Evolutionary conservation across 2,888 invertebrate species (phyloP).

Genomic region (Agonopterix alstromeriana): DNA sequence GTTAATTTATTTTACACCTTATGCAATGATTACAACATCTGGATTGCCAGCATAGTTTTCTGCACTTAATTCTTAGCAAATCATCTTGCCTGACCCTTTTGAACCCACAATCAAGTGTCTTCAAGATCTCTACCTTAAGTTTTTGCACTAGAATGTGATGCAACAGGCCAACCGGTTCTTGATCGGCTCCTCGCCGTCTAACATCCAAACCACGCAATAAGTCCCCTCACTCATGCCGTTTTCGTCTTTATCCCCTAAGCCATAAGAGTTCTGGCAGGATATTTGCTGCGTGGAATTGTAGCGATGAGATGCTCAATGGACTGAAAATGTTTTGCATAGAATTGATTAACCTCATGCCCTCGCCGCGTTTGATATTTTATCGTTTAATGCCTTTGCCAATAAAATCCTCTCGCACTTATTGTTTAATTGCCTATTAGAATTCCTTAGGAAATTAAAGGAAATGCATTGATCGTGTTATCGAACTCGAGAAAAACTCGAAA

Average conservation of each 20-base stretch:
- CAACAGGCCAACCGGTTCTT: constrained; percentile 60
- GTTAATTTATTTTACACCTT: too few relatives aligned
- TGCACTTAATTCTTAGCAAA: too few relatives aligned
- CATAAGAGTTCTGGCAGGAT: too few relatives aligned
- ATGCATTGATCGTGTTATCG: too few relatives aligned
- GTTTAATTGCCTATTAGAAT: neutral
- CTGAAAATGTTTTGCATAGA: constrained; percentile 47
- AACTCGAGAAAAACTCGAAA: too few relatives aligned
- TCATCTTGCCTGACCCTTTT: too few relatives aligned
- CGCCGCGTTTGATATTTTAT: constrained; percentile 24
- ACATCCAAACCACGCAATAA: constrained; percentile 12
- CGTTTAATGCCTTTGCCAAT: constrained; percentile 12
- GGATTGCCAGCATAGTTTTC: too few relatives aligned
- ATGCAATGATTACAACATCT: too few relatives aligned
- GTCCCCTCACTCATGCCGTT: too few relatives aligned
- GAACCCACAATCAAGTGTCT: neutral
- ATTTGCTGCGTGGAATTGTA: neutral
- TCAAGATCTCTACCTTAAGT: constrained; percentile 8
- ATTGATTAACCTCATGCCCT: constrained; percentile 44
- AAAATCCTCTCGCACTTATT: neutral
- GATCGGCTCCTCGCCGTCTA: constrained; percentile 65
- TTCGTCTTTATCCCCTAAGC: too few relatives aligned
- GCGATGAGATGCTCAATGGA: constrained; percentile 49
- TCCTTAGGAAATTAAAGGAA: too few relatives aligned
- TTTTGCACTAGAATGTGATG: constrained; percentile 45